phyloP scores from a whole-genome alignment of 2,113 vertebrate species.

The Pterocles orientalis region DNA sequence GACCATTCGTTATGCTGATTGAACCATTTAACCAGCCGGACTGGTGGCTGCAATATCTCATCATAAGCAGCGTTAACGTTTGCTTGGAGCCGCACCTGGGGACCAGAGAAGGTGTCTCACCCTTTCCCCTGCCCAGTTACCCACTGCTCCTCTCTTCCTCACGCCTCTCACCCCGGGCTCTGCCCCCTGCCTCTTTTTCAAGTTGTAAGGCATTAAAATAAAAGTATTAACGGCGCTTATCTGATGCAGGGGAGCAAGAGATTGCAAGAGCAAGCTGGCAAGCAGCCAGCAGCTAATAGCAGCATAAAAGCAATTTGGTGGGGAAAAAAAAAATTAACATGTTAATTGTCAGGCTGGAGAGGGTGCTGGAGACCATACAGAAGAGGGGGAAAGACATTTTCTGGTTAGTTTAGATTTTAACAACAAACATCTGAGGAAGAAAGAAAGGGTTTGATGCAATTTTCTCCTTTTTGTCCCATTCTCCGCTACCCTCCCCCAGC shows the following conservation, averaged over 20 bases:
- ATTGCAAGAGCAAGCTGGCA: conserved; percentile 26
- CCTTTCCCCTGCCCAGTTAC: not conserved
- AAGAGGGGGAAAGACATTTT: not conserved
- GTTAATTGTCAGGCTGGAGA: conserved; percentile 64
- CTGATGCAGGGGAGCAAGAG: conserved; percentile 6
- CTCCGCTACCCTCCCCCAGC: not conserved
- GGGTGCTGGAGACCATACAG: not conserved
- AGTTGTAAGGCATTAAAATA: not conserved
- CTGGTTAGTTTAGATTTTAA: not conserved
- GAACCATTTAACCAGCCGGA: not conserved
- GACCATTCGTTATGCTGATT: not conserved
- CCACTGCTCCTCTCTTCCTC: not conserved
- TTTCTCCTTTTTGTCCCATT: not conserved
- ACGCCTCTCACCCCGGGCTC: rapidly evolving
- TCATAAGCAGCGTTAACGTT: not conserved
- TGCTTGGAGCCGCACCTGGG: not conserved
- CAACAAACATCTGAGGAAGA: not conserved
- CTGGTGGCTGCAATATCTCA: not conserved
- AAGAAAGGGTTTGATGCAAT: not conserved
- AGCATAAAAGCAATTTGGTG: conserved; percentile 60
- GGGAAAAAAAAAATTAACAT: conserved; percentile 42
- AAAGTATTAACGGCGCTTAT: not conserved
- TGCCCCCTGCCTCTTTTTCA: not conserved
- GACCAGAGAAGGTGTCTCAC: not conserved
- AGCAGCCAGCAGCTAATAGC: conserved; percentile 62